Evolutionary conservation across 2,797 vertebrate species (phyloP).

Genomic region (Myiothlypis chrysogaster): DNA sequence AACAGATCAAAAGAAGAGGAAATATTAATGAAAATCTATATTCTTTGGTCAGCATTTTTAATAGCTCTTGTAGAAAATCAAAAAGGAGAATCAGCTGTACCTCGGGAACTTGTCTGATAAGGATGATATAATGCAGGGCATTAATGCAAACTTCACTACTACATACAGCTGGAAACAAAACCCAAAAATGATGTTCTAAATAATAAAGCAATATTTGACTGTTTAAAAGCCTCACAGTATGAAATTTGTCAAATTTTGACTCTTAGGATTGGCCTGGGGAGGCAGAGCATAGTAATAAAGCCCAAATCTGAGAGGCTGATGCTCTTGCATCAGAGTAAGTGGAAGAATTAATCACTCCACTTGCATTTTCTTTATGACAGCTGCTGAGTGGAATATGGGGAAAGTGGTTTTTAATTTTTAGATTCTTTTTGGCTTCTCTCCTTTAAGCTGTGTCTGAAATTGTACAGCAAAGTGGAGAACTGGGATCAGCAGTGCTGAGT

Average conservation of each 20-base stretch:
- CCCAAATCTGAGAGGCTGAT: neutral
- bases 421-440: neutral
- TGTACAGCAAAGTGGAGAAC: neutral
- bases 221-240: constrained; percentile 57
- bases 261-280: neutral
- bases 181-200: constrained; percentile 50
- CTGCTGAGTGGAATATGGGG: neutral
- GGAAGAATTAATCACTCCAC: constrained; percentile 8
- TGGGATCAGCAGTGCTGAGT: neutral
- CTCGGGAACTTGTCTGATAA: constrained; percentile 60
- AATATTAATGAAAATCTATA: constrained; percentile 67
- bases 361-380: neutral
- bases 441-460: neutral
- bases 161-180: constrained; percentile 59
- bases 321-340: neutral
- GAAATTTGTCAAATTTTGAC: constrained; percentile 51
- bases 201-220: constrained; percentile 63
- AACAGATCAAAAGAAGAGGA: constrained; percentile 63
- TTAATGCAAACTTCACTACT: constrained; percentile 57
- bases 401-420: constrained; percentile 17
- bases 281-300: neutral
- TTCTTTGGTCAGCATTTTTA: constrained; percentile 66
- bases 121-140: constrained; percentile 56
- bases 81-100: constrained; percentile 62
- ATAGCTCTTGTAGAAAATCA: constrained; percentile 62